phyloP scores from a whole-genome alignment of 2,113 vertebrate species.

The Notarius lentiginosus region DNA sequence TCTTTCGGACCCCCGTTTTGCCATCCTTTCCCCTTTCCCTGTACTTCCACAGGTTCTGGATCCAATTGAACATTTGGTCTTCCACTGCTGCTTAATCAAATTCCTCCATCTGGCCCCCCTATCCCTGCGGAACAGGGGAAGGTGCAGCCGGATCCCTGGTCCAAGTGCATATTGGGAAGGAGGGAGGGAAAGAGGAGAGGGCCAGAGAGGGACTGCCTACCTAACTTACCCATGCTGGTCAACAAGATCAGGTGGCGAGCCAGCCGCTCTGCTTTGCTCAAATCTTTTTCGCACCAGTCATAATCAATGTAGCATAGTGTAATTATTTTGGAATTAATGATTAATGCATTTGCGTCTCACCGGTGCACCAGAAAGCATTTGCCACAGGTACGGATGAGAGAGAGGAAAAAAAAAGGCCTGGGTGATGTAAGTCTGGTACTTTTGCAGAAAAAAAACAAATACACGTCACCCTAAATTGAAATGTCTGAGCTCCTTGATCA shows the following conservation, averaged over 20 bases:
- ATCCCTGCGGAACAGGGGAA: constrained; percentile 93
- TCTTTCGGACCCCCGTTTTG: constrained; percentile 56
- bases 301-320: neutral
- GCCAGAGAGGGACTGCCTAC: constrained; percentile 86
- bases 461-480: constrained; percentile 33
- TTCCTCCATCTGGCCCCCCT: constrained; percentile 99
- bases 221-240: constrained; percentile 87
- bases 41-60: constrained; percentile 97
- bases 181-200: constrained; percentile 67
- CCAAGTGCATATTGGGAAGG: constrained; percentile 93
- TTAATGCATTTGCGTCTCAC: neutral
- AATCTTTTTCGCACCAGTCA: neutral
- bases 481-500: constrained; percentile 33
- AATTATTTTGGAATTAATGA: neutral
- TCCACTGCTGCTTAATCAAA: constrained; percentile 99
- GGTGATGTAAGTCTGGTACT: neutral
- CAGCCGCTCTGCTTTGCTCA: constrained; percentile 42
- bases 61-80: constrained; percentile 99
- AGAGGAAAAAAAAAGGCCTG: neutral
- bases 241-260: constrained; percentile 75
- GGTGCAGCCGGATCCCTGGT: constrained; percentile 93
- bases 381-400: too few relatives aligned
- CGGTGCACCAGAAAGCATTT: neutral
- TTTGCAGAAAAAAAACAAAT: neutral
- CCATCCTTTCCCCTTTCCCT: constrained; percentile 78